Evolutionary conservation across 2,797 vertebrate genomes (phyloP).

Genomic region (Mormyrops boulengeri): DNA sequence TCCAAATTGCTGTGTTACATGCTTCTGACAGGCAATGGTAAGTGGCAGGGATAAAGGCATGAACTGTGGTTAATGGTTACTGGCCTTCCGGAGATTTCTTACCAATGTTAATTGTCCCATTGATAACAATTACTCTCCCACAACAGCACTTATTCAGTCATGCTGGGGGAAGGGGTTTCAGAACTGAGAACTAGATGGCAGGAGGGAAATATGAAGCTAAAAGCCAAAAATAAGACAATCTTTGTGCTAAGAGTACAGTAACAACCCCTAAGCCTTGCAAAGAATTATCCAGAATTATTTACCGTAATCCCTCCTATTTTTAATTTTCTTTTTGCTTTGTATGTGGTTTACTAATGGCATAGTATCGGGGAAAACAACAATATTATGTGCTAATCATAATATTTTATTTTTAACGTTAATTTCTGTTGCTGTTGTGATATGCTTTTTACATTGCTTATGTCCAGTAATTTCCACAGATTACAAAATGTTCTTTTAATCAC

Average conservation of each 20-base stretch:
- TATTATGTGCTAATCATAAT: not conserved
- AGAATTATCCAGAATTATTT: not conserved
- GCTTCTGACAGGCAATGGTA: conserved; percentile 43
- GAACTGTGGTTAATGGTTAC: conserved; percentile 39
- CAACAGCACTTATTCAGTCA: conserved; percentile 38
- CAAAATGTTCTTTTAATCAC: not conserved
- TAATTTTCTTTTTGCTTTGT: not conserved
- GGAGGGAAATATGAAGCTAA: not conserved
- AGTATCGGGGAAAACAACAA: not conserved
- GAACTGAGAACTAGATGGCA: not conserved
- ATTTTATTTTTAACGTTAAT: not conserved
- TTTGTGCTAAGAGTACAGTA: not conserved
- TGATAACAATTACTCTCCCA: conserved; percentile 46
- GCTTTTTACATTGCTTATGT: not conserved
- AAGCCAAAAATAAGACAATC: not conserved
- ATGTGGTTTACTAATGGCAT: not conserved
- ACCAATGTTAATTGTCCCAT: conserved; percentile 59
- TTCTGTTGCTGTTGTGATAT: not conserved
- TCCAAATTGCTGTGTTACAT: conserved; percentile 48
- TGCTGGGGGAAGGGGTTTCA: not conserved
- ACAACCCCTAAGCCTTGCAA: not conserved
- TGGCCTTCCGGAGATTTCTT: conserved; percentile 51
- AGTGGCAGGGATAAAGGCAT: conserved; percentile 36
- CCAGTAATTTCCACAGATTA: not conserved
- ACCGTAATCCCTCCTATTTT: not conserved